Evolutionary conservation across 2,113 vertebrate genomes (phyloP).

Genomic region (Atlantisia rogersi): DNA sequence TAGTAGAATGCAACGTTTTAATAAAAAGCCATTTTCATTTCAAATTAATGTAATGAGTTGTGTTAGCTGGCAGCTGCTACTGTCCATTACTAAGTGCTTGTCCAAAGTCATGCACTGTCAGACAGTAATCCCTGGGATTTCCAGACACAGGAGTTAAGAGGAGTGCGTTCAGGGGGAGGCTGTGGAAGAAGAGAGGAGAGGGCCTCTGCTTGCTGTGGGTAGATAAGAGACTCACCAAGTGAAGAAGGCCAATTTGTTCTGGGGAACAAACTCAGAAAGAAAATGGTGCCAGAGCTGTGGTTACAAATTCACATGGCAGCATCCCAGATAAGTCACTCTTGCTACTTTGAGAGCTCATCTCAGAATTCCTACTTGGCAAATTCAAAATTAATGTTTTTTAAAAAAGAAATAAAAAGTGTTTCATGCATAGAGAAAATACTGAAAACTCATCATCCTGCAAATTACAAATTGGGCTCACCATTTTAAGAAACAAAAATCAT

Average conservation of each 20-base stretch:
- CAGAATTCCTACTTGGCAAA: neutral
- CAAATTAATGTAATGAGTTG: neutral
- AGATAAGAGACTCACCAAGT: neutral
- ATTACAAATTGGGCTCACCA: neutral
- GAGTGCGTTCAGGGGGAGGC: neutral
- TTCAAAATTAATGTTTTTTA: neutral
- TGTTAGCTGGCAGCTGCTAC: neutral
- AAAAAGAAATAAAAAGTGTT: neutral
- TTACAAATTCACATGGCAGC: neutral
- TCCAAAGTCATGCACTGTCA: fast-evolving
- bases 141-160: neutral
- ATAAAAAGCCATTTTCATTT: neutral
- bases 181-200: neutral
- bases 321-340: neutral
- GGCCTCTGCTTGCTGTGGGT: neutral
- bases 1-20: neutral
- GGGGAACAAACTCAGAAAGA: neutral
- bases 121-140: neutral
- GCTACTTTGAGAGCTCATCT: neutral
- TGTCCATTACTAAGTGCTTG: neutral
- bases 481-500: neutral
- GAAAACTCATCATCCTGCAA: neutral
- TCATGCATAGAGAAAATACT: neutral
- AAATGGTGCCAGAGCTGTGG: neutral
- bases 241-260: neutral